phyloP scores from a whole-genome alignment of 2,888 invertebrate species.

The Marasmarcha lunaedactyla region DNA sequence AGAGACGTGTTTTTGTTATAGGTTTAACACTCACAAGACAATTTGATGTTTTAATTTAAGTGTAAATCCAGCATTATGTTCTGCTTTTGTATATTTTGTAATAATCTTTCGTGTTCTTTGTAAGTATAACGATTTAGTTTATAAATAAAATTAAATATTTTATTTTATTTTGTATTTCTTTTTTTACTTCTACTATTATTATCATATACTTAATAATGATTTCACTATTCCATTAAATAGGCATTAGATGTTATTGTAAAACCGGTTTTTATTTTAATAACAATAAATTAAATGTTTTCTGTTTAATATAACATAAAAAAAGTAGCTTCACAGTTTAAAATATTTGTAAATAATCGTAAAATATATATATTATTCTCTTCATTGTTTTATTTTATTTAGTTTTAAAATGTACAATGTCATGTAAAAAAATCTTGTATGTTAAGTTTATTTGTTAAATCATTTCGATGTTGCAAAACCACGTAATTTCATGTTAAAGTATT shows the following conservation, averaged over 20 bases:
- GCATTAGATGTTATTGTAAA: conserved; percentile 18
- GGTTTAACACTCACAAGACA: no score
- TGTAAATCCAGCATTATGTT: not conserved
- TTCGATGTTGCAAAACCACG: not conserved
- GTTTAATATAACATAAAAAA: no score
- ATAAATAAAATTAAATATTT: conserved; percentile 17
- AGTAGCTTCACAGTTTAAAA: not conserved
- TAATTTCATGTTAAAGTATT: conserved; percentile 10
- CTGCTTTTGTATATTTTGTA: conserved; percentile 45
- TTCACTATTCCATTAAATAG: conserved; percentile 23
- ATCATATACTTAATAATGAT: conserved; percentile 14
- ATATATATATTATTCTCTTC: not conserved
- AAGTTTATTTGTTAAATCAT: not conserved
- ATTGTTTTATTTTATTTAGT: not conserved
- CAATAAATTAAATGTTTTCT: no score
- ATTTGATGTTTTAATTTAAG: not conserved
- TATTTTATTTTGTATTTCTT: no score
- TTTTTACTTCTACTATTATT: no score
- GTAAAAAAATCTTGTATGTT: not conserved
- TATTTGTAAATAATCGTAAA: not conserved
- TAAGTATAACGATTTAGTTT: conserved; percentile 22
- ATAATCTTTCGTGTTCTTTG: conserved; percentile 26
- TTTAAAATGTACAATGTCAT: conserved; percentile 1
- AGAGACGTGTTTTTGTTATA: no score
- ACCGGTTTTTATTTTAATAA: conserved; percentile 8